Evolutionary conservation across 2,888 invertebrate species (phyloP), one percentile per base, ranked within the genome.

Genomic region (Microplitis deprimator): DNA sequence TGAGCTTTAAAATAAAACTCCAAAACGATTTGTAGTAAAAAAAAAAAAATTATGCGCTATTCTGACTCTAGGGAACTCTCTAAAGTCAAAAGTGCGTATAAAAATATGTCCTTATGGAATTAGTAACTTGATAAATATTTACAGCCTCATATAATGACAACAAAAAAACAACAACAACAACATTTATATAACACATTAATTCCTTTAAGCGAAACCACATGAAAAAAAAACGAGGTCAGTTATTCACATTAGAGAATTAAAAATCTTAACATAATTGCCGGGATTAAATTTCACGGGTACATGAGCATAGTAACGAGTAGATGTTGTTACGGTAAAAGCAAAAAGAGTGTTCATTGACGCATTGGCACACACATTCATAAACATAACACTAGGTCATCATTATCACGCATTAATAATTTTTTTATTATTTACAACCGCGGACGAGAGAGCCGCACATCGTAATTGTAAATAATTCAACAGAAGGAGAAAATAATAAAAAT

Each of bases 161-260:
- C 17, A 67, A 1, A 41, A 1, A 41, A 61, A 50, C 6, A 1
- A 40, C 13, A 50, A 50, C 50, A 50, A 29, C 29, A 29, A 29
- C 3, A 29, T 29, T 50, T 13, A 13, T 50, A 13, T 50, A 50
- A 50, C 13, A 50, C 13, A 69, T 16, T 59, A 1, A 40, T 65
- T n/a, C 67, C 72, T 70, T 59, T 50, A 13, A 50, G 50, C 50
- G 50, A 50, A 50, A 50, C 50, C 50, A 40, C 6, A 41, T 13
- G 38, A n/a, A 74, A 73, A 68, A 50, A 68, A 50, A 50, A 50
- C 4, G 50, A 50, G 50, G 50, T 50, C 50, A 50, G 50, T 50
- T 50, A 50, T 50, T 13, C 13, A 50, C 13, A 13, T 50, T 50
- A 50, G 50, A 50, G 50, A 62, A 62, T 62, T 62, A 62, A 16